Conservation (phyloP, 2,888 invertebrate genomes). For the Unio delphinus region DNA sequence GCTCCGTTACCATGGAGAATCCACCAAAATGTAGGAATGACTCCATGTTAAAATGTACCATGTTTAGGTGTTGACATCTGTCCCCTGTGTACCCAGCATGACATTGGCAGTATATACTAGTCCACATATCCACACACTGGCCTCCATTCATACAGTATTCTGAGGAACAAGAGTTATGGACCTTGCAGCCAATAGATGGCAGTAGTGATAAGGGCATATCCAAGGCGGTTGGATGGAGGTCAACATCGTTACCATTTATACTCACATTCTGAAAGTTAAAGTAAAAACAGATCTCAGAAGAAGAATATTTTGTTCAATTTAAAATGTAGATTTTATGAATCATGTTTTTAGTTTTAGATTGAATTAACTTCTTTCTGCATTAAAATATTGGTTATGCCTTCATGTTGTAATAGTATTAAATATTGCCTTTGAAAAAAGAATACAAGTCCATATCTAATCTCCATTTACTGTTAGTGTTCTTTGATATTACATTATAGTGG, state of each 20-base stretch:
- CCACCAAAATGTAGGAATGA: conserved; percentile 55
- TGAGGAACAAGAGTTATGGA: conserved; percentile 92
- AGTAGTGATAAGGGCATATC: conserved; percentile 77
- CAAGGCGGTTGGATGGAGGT: conserved; percentile 24
- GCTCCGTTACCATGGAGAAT: conserved; percentile 25
- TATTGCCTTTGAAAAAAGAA: too few species aligned
- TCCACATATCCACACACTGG: conserved; percentile 63
- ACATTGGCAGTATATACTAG: conserved; percentile 51
- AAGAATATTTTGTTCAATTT: not conserved
- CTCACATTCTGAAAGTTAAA: conserved; percentile 44
- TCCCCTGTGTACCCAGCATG: conserved; percentile 41
- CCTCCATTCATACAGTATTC: conserved; percentile 67
- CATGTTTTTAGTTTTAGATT: too few species aligned
- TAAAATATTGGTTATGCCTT: too few species aligned
- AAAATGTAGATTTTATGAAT: too few species aligned
- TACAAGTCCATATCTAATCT: too few species aligned
- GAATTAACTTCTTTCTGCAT: too few species aligned
- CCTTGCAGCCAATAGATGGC: conserved; percentile 85
- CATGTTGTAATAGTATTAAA: too few species aligned
- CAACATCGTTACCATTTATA: conserved; percentile 48
- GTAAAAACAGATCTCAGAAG: not conserved
- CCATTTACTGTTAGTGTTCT: too few species aligned
- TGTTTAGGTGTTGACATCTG: conserved; percentile 46
- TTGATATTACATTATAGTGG: too few species aligned
- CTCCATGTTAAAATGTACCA: conserved; percentile 46